Evolutionary conservation across 2,797 vertebrate species (phyloP).

Genomic region (Ambastaia sidthimunki): DNA sequence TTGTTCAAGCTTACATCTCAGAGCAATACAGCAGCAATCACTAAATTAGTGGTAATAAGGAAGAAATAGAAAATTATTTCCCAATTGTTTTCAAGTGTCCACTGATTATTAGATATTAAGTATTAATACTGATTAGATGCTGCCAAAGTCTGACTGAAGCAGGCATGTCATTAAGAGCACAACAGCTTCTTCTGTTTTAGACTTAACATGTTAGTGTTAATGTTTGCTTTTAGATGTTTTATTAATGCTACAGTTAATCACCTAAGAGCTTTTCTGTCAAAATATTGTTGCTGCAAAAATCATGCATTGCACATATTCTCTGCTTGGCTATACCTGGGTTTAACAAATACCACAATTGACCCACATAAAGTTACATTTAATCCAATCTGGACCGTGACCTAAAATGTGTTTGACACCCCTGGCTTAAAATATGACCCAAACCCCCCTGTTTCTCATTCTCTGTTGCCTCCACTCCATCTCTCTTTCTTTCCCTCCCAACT

Average conservation of each 20-base stretch:
- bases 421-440: constrained; percentile 27
- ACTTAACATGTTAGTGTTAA: not conserved
- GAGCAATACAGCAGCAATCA: no score
- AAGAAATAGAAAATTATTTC: not conserved
- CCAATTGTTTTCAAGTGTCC: not conserved
- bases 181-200: no score
- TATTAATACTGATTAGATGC: no score
- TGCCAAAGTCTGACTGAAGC: no score
- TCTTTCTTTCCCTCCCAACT: no score
- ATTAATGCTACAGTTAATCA: not conserved
- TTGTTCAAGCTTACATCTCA: no score
- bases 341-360: not conserved
- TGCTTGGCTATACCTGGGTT: not conserved
- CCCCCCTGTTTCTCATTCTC: constrained; percentile 18
- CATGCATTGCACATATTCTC: not conserved
- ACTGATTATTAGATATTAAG: no score
- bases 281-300: not conserved
- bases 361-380: not conserved
- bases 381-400: not conserved
- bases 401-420: not conserved
- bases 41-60: not conserved
- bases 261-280: not conserved
- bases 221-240: not conserved
- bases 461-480: not conserved
- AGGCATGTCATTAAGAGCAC: no score